Evolutionary conservation across 2,797 vertebrate species (phyloP), one percentile per base, ranked within the genome.

Genomic region (Siniperca scherzeri): DNA sequence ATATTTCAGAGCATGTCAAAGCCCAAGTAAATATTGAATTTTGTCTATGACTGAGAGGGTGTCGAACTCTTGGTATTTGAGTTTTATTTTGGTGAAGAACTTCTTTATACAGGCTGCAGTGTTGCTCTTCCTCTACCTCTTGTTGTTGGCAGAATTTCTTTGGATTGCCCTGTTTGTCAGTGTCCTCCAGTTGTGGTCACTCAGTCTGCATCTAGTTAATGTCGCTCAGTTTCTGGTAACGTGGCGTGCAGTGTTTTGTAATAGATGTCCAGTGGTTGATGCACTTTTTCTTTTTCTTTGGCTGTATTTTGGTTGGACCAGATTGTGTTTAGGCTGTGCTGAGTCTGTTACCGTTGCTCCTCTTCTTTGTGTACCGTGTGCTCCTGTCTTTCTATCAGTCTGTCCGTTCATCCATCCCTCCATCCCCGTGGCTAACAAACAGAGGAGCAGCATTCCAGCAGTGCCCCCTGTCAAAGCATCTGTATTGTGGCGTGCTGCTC

Each of bases 401-500:
- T 19, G n/a, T 68, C 33, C 44, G 27, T 64, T 40, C 77, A 3
- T 53, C 65, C 42, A 5, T 83, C 75, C 74, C 17, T 70, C 71
- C 56, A 19, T 82, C 73, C 77, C 67, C 9, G 53, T 60, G 59
- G 78, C 74, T 52, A 56, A 78, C 87, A 82, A 79, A 87, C 86
- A 92, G 83, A 52, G 74, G 38, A 81, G 80, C 88, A 50, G 86
- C 92, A 93, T 94, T 94, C 93, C 92, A 82, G 81, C 84, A 80
- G 82, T 84, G 85, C 88, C 87, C 87, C 89, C 80, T 87, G 74
- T 91, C 89, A 91, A 93, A 93, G 90, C 83, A 65, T 84, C 88
- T 76, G 78, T 88, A 94, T 93, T 95, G 89, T 94, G 93, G 89
- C 77, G 74, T 73, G 79, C 75, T 55, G 84, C 77, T 86, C 87